Percentiles rank a stretch among this genome's conserved stretches.
phyloP scores from a whole-genome alignment of 2,797 vertebrate genomes.

The Rhincodon typus region DNA sequence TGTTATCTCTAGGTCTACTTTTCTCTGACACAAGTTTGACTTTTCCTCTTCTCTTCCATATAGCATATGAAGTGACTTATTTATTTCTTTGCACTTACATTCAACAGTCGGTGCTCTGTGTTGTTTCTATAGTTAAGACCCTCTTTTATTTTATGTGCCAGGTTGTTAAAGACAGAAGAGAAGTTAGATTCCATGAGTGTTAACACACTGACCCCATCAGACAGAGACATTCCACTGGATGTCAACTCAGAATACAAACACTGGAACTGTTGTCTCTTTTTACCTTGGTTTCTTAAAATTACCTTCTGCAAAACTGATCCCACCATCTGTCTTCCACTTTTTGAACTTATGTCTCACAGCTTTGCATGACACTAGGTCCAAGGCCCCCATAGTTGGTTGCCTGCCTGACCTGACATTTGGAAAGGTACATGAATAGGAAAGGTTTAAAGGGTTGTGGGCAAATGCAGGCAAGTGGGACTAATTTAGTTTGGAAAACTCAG shows the following conservation, averaged over 20 bases:
- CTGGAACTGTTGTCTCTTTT: not conserved
- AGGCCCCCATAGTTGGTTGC: not conserved
- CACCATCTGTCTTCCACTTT: not conserved
- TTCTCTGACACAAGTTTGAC: not conserved
- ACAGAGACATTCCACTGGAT: not conserved
- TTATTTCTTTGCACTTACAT: not conserved
- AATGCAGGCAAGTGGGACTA: no score
- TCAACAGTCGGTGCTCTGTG: not conserved
- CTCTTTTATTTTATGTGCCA: not conserved
- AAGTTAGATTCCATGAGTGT: not conserved
- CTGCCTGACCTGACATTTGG: not conserved
- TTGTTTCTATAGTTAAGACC: not conserved
- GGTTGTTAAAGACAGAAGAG: not conserved
- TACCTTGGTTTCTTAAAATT: not conserved
- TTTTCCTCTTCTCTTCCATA: not conserved
- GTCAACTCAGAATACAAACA: not conserved
- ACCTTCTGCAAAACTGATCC: not conserved
- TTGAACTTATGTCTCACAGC: not conserved
- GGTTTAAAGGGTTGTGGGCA: no score
- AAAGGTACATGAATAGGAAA: no score
- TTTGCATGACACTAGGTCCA: not conserved
- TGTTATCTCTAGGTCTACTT: not conserved
- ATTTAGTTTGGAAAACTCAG: no score
- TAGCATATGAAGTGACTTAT: not conserved
- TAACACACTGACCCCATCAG: not conserved